Evolutionary conservation across 2,888 invertebrate genomes (phyloP).

Genomic region (Netelia inedita): DNA sequence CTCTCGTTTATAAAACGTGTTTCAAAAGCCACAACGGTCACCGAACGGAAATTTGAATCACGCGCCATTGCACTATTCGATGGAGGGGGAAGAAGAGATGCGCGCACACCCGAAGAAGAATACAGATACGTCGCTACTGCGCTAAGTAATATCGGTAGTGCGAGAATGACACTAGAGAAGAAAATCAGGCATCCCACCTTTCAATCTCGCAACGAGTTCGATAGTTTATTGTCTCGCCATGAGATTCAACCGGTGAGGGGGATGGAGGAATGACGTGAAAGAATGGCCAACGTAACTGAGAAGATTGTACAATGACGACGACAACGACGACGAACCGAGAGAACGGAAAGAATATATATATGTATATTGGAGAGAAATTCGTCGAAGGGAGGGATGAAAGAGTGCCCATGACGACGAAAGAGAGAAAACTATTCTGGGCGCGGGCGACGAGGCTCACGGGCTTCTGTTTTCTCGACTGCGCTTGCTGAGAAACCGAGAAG

Average conservation of each 20-base stretch:
- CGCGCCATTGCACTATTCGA: too few relatives aligned
- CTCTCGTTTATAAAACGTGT: too few relatives aligned
- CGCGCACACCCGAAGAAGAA: too few relatives aligned
- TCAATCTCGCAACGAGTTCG: constrained; percentile 18
- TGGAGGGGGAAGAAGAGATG: too few relatives aligned
- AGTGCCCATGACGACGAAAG: constrained; percentile 37
- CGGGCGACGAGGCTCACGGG: constrained; percentile 41
- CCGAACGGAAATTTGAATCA: too few relatives aligned
- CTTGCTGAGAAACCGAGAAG: constrained; percentile 47
- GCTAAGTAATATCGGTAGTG: too few relatives aligned
- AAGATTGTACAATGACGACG: constrained; percentile 16
- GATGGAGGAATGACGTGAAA: constrained; percentile 37
- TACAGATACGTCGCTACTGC: too few relatives aligned
- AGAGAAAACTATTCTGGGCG: constrained; percentile 64
- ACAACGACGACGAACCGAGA: constrained; percentile 36
- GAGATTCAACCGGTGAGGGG: constrained; percentile 33
- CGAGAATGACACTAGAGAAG: not conserved
- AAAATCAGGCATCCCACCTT: not conserved
- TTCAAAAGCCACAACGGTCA: too few relatives aligned
- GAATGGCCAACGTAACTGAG: constrained; percentile 43
- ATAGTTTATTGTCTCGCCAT: constrained; percentile 43
- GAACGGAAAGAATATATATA: not conserved
- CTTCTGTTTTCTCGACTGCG: constrained; percentile 57
- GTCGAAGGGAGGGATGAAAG: constrained; percentile 17
- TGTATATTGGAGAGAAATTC: constrained; percentile 29